phyloP scores from a whole-genome alignment of 2,888 invertebrate genomes.

The Amiota mariae region DNA sequence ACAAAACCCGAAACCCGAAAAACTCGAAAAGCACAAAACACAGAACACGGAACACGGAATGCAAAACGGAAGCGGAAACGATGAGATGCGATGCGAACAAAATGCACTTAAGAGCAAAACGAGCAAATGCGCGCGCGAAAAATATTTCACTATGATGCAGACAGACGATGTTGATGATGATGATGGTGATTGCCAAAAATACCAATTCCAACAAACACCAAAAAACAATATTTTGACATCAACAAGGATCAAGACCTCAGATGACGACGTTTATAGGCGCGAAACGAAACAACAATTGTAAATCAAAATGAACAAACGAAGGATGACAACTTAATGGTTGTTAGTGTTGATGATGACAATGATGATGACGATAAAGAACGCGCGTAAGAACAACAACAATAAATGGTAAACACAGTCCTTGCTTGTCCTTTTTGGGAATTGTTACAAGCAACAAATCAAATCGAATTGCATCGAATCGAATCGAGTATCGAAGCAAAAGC shows the following conservation, averaged over 20 bases:
- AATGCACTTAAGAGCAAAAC: constrained; percentile 11
- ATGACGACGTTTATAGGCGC: constrained; percentile 3
- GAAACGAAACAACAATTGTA: background rate
- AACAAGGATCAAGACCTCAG: background rate
- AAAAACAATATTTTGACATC: background rate
- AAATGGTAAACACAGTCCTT: background rate
- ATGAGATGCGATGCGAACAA: constrained; percentile 7
- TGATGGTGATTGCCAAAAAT: constrained; percentile 1
- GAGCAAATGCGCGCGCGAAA: constrained; percentile 3
- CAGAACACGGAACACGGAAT: background rate
- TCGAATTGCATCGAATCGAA: constrained; percentile 6
- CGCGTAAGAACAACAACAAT: constrained; percentile 5
- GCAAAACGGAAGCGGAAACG: constrained; percentile 22
- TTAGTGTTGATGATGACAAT: background rate
- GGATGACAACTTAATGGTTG: background rate
- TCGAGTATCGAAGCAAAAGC: background rate
- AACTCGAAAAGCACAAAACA: background rate
- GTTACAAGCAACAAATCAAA: background rate
- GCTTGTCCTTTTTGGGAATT: background rate
- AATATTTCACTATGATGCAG: background rate
- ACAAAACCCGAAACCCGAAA: background rate
- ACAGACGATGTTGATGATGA: background rate
- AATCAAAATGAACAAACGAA: too few relatives aligned
- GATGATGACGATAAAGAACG: background rate
- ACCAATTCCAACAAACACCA: background rate